Evolutionary conservation across 2,888 invertebrate species (phyloP).

Genomic region (Agriotes lineatus): DNA sequence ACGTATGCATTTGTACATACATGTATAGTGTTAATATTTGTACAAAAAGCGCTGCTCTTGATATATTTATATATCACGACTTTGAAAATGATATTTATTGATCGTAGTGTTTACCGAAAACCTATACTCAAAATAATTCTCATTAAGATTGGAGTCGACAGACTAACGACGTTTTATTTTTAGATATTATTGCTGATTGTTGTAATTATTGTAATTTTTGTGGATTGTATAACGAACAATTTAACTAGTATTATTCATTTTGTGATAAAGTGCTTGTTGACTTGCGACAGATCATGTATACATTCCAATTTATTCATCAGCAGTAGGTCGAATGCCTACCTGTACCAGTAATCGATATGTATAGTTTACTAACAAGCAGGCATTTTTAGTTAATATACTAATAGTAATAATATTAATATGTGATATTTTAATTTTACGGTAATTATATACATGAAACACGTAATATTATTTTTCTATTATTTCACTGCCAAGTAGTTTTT

Average conservation of each 20-base stretch:
- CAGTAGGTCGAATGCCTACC: too few relatives aligned
- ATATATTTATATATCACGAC: constrained; percentile 33
- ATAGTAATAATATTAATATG: constrained; percentile 38
- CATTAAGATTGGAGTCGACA: not conserved
- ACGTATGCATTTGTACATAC: constrained; percentile 34
- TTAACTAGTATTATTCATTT: constrained; percentile 1
- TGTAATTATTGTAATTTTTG: constrained; percentile 29
- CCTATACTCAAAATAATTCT: not conserved
- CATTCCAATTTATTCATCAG: constrained; percentile 17
- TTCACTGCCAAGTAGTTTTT: constrained; percentile 28
- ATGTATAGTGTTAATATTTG: constrained; percentile 39
- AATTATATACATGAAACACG: not conserved
- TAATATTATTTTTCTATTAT: constrained; percentile 6
- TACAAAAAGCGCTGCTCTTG: constrained; percentile 28
- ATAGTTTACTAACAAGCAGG: not conserved
- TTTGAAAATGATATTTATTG: constrained; percentile 13
- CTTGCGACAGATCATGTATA: not conserved
- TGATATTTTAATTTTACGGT: constrained; percentile 37
- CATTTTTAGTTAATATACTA: constrained; percentile 6
- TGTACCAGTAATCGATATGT: too few relatives aligned
- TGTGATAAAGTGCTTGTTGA: constrained; percentile 5
- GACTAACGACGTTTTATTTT: not conserved
- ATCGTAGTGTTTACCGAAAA: constrained; percentile 1
- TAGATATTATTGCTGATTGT: constrained; percentile 2
- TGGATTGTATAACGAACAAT: constrained; percentile 16